phyloP scores from a whole-genome alignment of 2,888 invertebrate species.

The Drepana falcataria region DNA sequence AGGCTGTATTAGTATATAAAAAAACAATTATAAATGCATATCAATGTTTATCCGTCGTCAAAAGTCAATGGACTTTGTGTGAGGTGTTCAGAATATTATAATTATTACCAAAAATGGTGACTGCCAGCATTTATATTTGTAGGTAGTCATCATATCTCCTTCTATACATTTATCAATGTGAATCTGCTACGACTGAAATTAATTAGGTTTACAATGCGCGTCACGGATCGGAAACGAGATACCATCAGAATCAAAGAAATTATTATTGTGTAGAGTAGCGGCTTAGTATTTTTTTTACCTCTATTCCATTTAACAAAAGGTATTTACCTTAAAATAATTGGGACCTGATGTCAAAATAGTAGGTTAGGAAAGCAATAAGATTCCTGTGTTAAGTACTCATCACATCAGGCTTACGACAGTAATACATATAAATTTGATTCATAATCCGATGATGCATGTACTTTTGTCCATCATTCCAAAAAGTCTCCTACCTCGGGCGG shows the following conservation, averaged over 20 bases:
- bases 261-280: slow-evolving; percentile 30
- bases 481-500: slow-evolving; percentile 37
- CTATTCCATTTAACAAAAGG: slow-evolving; percentile 47
- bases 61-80: no score
- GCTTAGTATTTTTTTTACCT: slow-evolving; percentile 36
- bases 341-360: slow-evolving; percentile 71
- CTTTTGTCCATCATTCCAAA: slow-evolving; percentile 45
- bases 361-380: slow-evolving; percentile 44
- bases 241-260: slow-evolving; percentile 45
- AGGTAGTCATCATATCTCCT: background rate
- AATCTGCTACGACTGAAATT: background rate
- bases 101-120: background rate
- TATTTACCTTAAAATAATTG: slow-evolving; percentile 69
- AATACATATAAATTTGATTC: slow-evolving; percentile 66
- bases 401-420: slow-evolving; percentile 53
- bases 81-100: background rate
- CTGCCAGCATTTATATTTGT: background rate
- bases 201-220: background rate
- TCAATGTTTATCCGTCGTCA: no score
- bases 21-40: no score
- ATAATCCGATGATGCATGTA: slow-evolving; percentile 69
- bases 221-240: slow-evolving; percentile 6
- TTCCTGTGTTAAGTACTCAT: slow-evolving; percentile 57
- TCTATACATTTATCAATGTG: background rate
- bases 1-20: no score